A percentile compares a stretch with the other conserved stretches of the same genome.
Conservation (phyloP, 2,888 invertebrate species). For the Pardosa pseudoannulata region DNA sequence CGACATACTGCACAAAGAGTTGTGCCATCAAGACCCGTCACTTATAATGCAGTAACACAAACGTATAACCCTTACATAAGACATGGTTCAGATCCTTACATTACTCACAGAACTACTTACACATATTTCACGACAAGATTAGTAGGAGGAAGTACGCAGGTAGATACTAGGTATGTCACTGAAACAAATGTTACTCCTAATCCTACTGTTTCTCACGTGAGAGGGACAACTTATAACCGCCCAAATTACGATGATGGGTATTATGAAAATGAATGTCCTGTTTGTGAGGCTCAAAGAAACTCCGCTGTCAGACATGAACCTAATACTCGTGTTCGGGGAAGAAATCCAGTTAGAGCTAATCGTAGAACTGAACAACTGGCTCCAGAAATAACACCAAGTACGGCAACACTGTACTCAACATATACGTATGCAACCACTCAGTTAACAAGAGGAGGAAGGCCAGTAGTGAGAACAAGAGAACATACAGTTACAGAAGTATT, state of each 20-base stretch:
- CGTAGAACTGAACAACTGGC: slow-evolving; percentile 22
- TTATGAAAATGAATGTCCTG: slow-evolving; percentile 44
- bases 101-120: slow-evolving; percentile 76
- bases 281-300: slow-evolving; percentile 37
- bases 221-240: slow-evolving; percentile 21
- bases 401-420: slow-evolving; percentile 57
- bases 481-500: slow-evolving; percentile 65
- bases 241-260: slow-evolving; percentile 42
- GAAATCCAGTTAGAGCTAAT: background rate
- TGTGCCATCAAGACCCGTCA: slow-evolving; percentile 16
- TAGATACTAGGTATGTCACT: slow-evolving; percentile 72
- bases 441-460: slow-evolving; percentile 50
- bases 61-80: background rate
- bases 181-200: slow-evolving; percentile 71
- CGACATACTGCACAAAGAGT: slow-evolving; percentile 28
- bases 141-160: slow-evolving; percentile 69
- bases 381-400: slow-evolving; percentile 34
- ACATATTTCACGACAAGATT: slow-evolving; percentile 75
- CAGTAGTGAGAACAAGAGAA: slow-evolving; percentile 57
- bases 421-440: slow-evolving; percentile 55
- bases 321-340: slow-evolving; percentile 28
- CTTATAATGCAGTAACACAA: background rate
- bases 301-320: slow-evolving; percentile 24
- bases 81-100: slow-evolving; percentile 32
- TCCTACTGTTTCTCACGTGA: slow-evolving; percentile 13